phyloP scores from a whole-genome alignment of 2,888 invertebrate species.

The Pseudococcus longispinus region DNA sequence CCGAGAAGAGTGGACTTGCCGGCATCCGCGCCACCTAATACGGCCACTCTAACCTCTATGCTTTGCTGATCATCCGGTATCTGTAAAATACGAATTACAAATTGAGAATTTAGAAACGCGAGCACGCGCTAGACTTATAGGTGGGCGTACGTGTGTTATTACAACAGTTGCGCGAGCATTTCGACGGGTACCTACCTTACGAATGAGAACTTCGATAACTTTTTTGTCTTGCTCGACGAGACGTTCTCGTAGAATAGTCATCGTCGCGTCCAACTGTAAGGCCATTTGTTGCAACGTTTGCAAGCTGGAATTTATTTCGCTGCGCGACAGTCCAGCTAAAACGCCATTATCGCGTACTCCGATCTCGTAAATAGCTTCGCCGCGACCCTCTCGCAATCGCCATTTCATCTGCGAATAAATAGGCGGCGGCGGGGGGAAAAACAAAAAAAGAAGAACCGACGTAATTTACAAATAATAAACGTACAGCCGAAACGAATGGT shows the following conservation, averaged over 20 bases:
- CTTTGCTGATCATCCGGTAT: slow-evolving; percentile 84
- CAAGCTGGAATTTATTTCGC: slow-evolving; percentile 87
- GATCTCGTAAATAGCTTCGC: slow-evolving; percentile 96
- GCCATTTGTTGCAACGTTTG: slow-evolving; percentile 90
- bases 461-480: no score
- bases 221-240: slow-evolving; percentile 67
- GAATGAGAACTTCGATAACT: slow-evolving; percentile 86
- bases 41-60: slow-evolving; percentile 89
- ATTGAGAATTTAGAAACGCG: not conserved
- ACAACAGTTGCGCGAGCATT: not conserved
- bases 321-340: slow-evolving; percentile 80
- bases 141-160: no score
- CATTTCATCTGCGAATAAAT: slow-evolving; percentile 80
- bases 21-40: slow-evolving; percentile 93
- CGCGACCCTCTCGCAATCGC: slow-evolving; percentile 94
- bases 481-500: no score
- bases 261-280: slow-evolving; percentile 80
- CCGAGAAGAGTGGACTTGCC: slow-evolving; percentile 97
- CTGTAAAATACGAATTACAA: slow-evolving; percentile 61
- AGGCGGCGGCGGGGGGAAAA: not conserved
- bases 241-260: slow-evolving; percentile 76
- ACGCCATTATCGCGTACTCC: slow-evolving; percentile 92
- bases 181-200: slow-evolving; percentile 71
- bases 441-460: not conserved
- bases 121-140: not conserved